A percentile compares a stretch with the other conserved stretches of the same genome.
These are phyloP conservation scores for Buphagus erythrorhynchus DNA, from an alignment of 2,797 vertebrate genomes.

Conservation along the genomic window DNA sequence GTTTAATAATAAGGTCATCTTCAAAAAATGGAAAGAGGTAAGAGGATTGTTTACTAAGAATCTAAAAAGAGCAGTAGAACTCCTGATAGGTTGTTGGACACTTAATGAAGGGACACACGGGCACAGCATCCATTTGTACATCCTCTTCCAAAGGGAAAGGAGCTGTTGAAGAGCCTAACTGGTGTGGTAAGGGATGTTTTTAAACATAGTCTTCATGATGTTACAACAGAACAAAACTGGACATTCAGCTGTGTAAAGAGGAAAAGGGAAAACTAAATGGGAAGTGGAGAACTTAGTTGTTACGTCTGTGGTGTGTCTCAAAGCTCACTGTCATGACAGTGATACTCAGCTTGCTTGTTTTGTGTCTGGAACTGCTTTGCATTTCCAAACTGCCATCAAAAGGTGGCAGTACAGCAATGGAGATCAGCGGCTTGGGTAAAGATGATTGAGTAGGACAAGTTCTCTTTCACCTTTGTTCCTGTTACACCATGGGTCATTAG, in stretches of 20 bases:
- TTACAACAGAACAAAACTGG: neutral
- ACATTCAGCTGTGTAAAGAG: neutral
- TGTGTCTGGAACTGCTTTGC: neutral
- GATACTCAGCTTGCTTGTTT: neutral
- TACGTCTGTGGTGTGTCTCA: neutral
- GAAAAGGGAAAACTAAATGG: neutral
- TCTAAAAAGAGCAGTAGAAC: neutral
- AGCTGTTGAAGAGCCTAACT: neutral
- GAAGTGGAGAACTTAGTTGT: neutral
- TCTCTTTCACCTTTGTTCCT: neutral
- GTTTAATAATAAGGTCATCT: neutral
- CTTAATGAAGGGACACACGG: neutral
- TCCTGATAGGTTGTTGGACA: neutral
- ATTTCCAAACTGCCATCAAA: neutral
- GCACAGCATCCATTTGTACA: neutral
- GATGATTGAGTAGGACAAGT: neutral
- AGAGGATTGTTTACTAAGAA: neutral
- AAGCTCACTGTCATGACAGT: neutral
- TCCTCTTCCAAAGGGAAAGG: neutral
- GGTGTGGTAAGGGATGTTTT: neutral
- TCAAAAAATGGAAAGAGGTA: neutral
- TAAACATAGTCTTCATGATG: neutral
- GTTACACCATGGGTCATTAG: neutral
- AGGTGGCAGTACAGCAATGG: slow-evolving; percentile 20
- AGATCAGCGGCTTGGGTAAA: neutral